Conservation (phyloP, 92 coral and sea anemone species). For the Palythoa caribaeorum region DNA sequence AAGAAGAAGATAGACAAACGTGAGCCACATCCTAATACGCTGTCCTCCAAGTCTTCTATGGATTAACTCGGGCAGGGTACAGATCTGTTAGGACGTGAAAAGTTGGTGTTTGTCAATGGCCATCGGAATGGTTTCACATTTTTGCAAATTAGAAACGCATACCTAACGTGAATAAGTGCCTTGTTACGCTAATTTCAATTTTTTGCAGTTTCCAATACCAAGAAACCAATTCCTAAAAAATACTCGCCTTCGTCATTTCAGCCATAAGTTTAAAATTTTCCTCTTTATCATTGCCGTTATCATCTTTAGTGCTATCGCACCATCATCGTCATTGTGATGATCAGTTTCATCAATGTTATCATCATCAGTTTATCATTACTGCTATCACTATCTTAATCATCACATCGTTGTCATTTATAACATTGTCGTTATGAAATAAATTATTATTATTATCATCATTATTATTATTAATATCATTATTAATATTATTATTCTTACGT, state of each 20-base stretch:
- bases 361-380: not conserved
- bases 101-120: no score
- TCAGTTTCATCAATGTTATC: not conserved
- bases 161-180: no score
- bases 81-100: conserved; percentile 29
- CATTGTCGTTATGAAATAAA: no score
- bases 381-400: not conserved
- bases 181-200: no score
- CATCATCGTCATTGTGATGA: not conserved
- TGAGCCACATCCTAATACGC: conserved; percentile 53
- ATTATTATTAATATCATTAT: not conserved
- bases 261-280: no score
- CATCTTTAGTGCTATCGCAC: not conserved
- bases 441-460: not conserved
- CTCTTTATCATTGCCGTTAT: no score
- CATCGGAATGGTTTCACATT: not conserved
- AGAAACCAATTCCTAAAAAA: no score
- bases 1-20: conserved; percentile 53
- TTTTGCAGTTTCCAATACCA: no score
- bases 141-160: not conserved
- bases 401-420: no score
- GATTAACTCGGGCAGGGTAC: conserved; percentile 61
- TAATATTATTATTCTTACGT: not conserved
- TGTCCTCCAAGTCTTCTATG: conserved; percentile 65
- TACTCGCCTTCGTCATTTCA: no score